These are phyloP conservation scores for Porites lutea DNA, from an alignment of 64 coral and sea anemone species.

Conservation along the genomic window DNA sequence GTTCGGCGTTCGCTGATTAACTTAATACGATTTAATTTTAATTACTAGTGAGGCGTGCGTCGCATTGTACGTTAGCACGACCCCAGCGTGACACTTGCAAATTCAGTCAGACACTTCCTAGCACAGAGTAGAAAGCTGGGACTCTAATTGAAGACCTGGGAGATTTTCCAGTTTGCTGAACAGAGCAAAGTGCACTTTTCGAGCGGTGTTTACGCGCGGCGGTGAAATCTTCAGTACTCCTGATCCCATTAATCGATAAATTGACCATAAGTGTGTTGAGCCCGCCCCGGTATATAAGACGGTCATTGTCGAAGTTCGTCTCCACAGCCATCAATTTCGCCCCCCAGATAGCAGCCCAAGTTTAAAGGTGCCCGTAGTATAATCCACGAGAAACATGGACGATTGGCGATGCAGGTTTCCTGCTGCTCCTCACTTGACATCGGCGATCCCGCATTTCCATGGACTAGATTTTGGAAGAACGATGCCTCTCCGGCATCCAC, in stretches of 20 bases:
- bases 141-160: slow-evolving; percentile 73
- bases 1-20: slow-evolving; percentile 76
- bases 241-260: slow-evolving; percentile 35
- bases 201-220: neutral
- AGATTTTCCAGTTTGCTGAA: slow-evolving; percentile 44
- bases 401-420: slow-evolving; percentile 84
- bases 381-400: slow-evolving; percentile 50
- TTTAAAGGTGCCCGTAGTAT: neutral
- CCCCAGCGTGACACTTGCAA: slow-evolving; percentile 77
- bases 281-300: slow-evolving; percentile 21
- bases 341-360: neutral
- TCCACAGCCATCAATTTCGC: slow-evolving; percentile 6
- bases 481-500: slow-evolving; percentile 88
- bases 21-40: slow-evolving; percentile 97
- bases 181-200: neutral
- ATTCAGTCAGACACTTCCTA: slow-evolving; percentile 83
- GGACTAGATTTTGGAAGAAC: slow-evolving; percentile 81
- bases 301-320: neutral
- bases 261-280: slow-evolving; percentile 15
- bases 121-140: slow-evolving; percentile 52
- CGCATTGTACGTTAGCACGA: slow-evolving; percentile 56
- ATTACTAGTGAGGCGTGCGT: slow-evolving; percentile 91
- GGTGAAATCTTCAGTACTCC: neutral
- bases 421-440: slow-evolving; percentile 44
- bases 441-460: slow-evolving; percentile 30